Base-by-base conservation (phyloP, 2,888 invertebrate genomes). In the Furcula furcula region DNA sequence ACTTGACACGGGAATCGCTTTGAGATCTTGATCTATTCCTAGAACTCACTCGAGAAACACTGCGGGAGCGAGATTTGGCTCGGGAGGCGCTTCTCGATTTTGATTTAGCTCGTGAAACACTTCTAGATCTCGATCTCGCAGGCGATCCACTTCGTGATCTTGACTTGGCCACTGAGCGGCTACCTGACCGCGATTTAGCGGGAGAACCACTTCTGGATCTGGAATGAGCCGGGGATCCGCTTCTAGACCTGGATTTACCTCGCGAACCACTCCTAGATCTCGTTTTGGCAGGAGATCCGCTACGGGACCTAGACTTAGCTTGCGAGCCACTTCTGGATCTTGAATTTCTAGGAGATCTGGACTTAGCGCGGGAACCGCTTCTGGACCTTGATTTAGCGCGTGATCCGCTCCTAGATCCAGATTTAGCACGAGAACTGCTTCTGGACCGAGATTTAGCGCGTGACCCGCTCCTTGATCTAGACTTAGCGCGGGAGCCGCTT, bases 161-260 rank as follows among this genome's bases (percentile, higher is more conserved):
- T 4, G 50, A 51, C 9, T 48, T 54, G n/a, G 50, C 43, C 2
- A 55, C 44, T 0, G 65, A 60, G 5, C 49, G 55, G 27, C 62
- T 57, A 12, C 55, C 29, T 1, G 65, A 62, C 5, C 61, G 36
- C 0, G 66, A 64, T 32, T 49, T 47, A 12, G 48, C 40, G 0
- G 34, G 40, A 1, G 63, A 58, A 3, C 47, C 43, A 26, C 66
- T 68, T 12, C 47, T 58, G 1, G 53, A 52, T 0, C 12, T 28
- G 7, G 34, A 34, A 2, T 28, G 25, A 2, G 37, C 37, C 5
- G 35, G 43, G 1, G 52, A 52, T n/a, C 44, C 34, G 0, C 64
- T 55, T 4, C 49, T 56, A 1, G 53, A 52, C 0, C 14, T 29
- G 9, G 29, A 25, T 7, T 25, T 30, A 4, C 33, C 36, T 6